Conservation (phyloP, 2,888 invertebrate genomes). For the Prostheceraeus crozeri region DNA sequence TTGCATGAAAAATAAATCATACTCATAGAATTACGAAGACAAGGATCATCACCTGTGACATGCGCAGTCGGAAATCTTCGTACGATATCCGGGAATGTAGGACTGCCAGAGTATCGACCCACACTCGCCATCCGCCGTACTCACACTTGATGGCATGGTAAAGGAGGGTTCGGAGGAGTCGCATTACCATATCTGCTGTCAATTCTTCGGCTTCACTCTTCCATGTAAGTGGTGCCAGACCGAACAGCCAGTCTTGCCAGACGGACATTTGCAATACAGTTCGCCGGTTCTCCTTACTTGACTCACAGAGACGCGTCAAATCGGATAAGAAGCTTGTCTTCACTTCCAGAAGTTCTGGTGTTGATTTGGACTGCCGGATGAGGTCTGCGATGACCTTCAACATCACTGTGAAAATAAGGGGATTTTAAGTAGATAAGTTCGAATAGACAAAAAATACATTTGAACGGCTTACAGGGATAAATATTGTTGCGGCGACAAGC, state of each 20-base stretch:
- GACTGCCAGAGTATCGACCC: constrained; percentile 98
- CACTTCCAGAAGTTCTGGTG: constrained; percentile 49
- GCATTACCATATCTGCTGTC: constrained; percentile 94
- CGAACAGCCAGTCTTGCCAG: constrained; percentile 97
- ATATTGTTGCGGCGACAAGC: too few relatives aligned
- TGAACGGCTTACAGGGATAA: too few relatives aligned
- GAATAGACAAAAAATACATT: too few relatives aligned
- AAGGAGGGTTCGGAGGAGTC: constrained; percentile 87
- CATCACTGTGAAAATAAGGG: constrained; percentile 83
- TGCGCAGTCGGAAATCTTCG: constrained; percentile 92
- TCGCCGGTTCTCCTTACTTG: constrained; percentile 76
- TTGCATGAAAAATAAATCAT: too few relatives aligned
- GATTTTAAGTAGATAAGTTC: too few relatives aligned
- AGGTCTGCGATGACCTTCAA: constrained; percentile 95
- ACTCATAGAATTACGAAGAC: background rate
- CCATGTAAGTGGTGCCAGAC: constrained; percentile 86
- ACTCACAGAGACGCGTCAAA: constrained; percentile 93
- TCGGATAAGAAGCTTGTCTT: constrained; percentile 93
- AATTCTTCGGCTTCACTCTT: constrained; percentile 87
- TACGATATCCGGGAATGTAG: constrained; percentile 73
- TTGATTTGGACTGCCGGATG: constrained; percentile 89
- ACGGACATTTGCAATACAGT: constrained; percentile 99
- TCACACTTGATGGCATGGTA: constrained; percentile 98
- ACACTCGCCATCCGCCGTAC: constrained; percentile 98
- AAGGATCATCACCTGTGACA: constrained; percentile 73